phyloP scores from a whole-genome alignment of 2,797 vertebrate genomes.

The Periophthalmus magnuspinnatus region DNA sequence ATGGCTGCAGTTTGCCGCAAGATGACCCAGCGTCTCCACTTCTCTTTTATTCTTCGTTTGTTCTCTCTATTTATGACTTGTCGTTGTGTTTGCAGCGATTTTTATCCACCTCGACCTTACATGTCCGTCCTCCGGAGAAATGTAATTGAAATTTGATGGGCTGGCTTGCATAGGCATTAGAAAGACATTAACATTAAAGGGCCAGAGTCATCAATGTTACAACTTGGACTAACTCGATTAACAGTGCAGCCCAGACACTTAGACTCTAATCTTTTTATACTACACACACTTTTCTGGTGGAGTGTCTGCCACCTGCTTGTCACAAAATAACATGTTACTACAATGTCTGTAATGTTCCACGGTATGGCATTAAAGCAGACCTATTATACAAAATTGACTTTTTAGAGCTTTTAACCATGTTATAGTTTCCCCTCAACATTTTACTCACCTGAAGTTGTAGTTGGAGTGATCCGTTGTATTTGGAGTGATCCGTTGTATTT shows the following conservation, averaged over 20 bases:
- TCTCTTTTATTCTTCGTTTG: neutral
- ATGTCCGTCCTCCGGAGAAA: conserved; percentile 16
- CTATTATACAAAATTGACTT: no score
- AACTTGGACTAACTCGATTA: neutral
- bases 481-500: no score
- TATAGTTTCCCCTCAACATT: no score
- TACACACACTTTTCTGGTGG: no score
- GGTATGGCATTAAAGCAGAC: no score
- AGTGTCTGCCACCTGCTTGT: no score
- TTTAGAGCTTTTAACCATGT: no score
- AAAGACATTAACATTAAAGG: neutral
- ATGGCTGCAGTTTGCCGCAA: conserved; percentile 30
- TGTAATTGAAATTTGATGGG: conserved; percentile 6
- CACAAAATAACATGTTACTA: no score
- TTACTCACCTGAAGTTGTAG: no score
- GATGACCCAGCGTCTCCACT: conserved; percentile 23
- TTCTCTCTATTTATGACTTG: neutral
- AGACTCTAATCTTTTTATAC: neutral
- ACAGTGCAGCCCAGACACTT: neutral
- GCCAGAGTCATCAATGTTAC: conserved; percentile 6
- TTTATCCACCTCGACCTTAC: conserved; percentile 38
- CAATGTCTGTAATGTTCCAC: no score
- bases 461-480: no score
- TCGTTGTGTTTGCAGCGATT: neutral
- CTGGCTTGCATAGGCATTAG: neutral